Conservation (phyloP, 2,888 invertebrate genomes). For the Griposia aprilina region DNA sequence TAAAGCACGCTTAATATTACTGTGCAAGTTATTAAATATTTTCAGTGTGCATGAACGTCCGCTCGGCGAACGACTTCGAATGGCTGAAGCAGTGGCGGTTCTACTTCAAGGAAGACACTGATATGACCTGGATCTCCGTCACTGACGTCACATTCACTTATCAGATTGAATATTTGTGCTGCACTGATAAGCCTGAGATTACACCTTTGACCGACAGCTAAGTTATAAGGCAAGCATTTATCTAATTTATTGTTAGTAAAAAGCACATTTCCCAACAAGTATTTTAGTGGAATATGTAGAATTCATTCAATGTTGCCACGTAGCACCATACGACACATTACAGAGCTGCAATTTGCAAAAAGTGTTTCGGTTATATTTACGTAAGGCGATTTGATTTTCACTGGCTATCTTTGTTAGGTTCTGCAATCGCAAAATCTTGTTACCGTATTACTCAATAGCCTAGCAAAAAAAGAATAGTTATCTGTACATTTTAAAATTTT, state of each 20-base stretch:
- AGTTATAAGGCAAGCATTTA: neutral
- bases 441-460: neutral
- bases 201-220: slow-evolving; percentile 98
- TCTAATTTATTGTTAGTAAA: neutral
- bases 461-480: neutral
- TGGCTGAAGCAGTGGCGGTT: slow-evolving; percentile 99
- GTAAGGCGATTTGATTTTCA: neutral
- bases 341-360: neutral
- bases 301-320: neutral
- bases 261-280: too few species aligned
- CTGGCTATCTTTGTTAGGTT: neutral
- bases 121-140: slow-evolving; percentile 97
- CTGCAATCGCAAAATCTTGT: neutral
- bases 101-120: slow-evolving; percentile 98
- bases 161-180: slow-evolving; percentile 99
- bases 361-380: neutral
- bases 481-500: too few species aligned
- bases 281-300: neutral
- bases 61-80: slow-evolving; percentile 98
- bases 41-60: slow-evolving; percentile 96
- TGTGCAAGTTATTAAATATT: neutral
- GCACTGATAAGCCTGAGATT: slow-evolving; percentile 98
- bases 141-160: slow-evolving; percentile 98
- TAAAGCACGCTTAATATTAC: neutral
- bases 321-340: neutral